Evolutionary conservation across 2,888 invertebrate species (phyloP).

Genomic region (Amblyjoppa fuscipennis): DNA sequence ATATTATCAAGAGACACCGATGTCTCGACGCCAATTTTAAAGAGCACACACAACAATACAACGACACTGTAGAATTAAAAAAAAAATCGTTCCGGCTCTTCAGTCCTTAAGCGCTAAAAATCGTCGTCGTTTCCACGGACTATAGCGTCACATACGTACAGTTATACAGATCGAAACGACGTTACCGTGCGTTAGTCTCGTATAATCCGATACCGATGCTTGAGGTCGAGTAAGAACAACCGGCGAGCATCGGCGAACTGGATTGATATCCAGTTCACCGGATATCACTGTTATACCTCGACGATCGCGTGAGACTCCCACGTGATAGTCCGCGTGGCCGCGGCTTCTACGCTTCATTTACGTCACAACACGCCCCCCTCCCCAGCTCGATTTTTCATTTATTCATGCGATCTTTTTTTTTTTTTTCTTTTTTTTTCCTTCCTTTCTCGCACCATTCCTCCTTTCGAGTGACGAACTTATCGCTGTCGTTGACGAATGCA

Average conservation of each 20-base stretch:
- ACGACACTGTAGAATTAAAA: neutral
- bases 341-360: conserved; percentile 20
- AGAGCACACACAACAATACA: no score
- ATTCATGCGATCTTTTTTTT: neutral
- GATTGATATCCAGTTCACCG: conserved; percentile 42
- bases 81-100: neutral
- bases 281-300: conserved; percentile 33
- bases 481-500: neutral
- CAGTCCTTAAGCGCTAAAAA: neutral
- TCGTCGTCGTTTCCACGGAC: neutral
- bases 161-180: neutral
- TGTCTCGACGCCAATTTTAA: no score
- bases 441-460: neutral
- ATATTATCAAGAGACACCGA: no score
- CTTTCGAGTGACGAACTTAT: neutral
- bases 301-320: conserved; percentile 58
- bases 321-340: conserved; percentile 44
- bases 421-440: neutral
- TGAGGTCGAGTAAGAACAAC: conserved; percentile 21
- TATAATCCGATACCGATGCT: conserved; percentile 26
- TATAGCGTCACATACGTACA: neutral
- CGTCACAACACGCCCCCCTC: conserved; percentile 13
- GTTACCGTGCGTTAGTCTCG: neutral
- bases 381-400: neutral
- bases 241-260: neutral